Evolutionary conservation across 2,888 invertebrate species (phyloP).

Genomic region (Chirona hameri): DNA sequence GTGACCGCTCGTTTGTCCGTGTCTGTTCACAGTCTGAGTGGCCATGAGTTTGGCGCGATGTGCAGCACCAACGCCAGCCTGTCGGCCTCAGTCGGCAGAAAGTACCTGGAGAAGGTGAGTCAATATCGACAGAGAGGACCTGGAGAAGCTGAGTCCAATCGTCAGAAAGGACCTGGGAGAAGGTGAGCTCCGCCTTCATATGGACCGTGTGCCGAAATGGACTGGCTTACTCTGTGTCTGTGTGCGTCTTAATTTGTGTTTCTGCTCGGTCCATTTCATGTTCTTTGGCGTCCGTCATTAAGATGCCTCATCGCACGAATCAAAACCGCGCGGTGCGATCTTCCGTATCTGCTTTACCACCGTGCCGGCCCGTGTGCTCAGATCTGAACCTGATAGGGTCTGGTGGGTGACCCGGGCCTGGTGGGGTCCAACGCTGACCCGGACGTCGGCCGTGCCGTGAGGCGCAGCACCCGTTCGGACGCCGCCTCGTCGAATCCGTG

Average conservation of each 20-base stretch:
- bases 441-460: slow-evolving; percentile 71
- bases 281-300: no score
- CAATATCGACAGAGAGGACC: not conserved
- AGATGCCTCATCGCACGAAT: no score
- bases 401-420: slow-evolving; percentile 39
- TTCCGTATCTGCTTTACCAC: no score
- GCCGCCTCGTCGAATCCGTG: slow-evolving; percentile 78
- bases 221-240: no score
- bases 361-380: not conserved
- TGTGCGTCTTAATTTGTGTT: no score
- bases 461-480: slow-evolving; percentile 81
- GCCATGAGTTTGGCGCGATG: slow-evolving; percentile 54
- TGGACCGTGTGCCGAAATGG: no score
- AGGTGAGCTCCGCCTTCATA: no score
- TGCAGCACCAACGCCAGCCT: slow-evolving; percentile 76
- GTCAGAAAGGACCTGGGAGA: no score
- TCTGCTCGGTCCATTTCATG: no score
- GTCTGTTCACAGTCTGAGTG: slow-evolving; percentile 50
- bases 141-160: not conserved
- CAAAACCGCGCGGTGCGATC: no score
- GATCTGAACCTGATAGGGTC: slow-evolving; percentile 59
- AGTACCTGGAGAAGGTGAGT: slow-evolving; percentile 63
- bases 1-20: no score
- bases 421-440: slow-evolving; percentile 40
- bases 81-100: slow-evolving; percentile 67